A percentile compares a stretch with the other conserved stretches of the same genome.
Conservation (phyloP, 1,140 invertebrate species). For the Hylaeus anthracinus region DNA sequence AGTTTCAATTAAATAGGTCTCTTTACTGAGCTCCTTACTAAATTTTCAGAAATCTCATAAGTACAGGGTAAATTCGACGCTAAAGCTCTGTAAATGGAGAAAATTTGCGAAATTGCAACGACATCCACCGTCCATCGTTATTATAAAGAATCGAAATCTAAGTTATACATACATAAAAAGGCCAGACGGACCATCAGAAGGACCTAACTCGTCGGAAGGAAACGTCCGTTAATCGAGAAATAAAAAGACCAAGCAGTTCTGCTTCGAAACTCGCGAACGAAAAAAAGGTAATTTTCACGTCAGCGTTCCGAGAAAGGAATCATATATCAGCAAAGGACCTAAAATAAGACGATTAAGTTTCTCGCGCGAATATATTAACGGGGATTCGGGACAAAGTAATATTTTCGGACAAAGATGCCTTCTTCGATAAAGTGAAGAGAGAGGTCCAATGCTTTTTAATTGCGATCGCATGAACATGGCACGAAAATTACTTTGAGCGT, state of each 20-base stretch:
- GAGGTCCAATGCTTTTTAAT: background rate
- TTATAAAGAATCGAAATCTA: background rate
- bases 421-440: background rate
- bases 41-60: no score
- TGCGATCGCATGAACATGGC: background rate
- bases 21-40: no score
- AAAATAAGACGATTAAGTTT: background rate
- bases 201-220: background rate
- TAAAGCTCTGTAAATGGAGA: no score
- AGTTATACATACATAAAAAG: background rate
- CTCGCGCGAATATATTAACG: background rate
- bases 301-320: constrained; percentile 20
- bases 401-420: background rate
- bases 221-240: background rate
- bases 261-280: background rate
- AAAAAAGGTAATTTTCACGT: constrained; percentile 10
- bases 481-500: no score
- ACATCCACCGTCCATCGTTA: background rate
- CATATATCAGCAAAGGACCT: constrained; percentile 24
- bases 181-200: background rate
- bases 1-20: no score
- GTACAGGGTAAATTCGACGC: no score
- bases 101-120: no score
- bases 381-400: background rate
- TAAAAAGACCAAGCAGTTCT: background rate